phyloP scores from a whole-genome alignment of 2,888 invertebrate genomes.

The Apomyelois bistriatella region DNA sequence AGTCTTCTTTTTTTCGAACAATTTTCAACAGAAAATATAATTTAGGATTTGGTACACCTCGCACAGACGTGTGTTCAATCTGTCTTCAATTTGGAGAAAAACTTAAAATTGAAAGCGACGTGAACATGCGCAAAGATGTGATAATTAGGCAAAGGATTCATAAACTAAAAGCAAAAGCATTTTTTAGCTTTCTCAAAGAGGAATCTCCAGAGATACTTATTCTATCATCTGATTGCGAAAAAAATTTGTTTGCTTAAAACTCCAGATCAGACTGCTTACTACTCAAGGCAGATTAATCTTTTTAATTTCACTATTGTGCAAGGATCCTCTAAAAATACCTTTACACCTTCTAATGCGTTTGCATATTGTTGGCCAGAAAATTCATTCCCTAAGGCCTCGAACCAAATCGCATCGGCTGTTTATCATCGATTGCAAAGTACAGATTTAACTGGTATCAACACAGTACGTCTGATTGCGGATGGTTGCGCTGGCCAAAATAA shows the following conservation, averaged over 20 bases:
- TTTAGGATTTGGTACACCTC: conserved; percentile 12
- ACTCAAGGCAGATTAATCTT: conserved; percentile 16
- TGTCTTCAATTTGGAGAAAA: conserved; percentile 8
- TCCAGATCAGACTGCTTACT: conserved; percentile 20
- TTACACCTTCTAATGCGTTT: conserved; percentile 15
- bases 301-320: conserved; percentile 18
- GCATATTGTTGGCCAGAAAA: conserved; percentile 29
- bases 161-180: not conserved
- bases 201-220: not conserved
- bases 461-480: conserved; percentile 24
- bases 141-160: conserved; percentile 10
- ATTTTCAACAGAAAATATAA: conserved; percentile 14
- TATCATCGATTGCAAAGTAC: conserved; percentile 21
- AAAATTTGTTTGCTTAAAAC: conserved; percentile 20
- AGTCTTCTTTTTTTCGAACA: no score
- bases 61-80: conserved; percentile 6
- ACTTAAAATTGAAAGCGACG: conserved; percentile 11
- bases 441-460: conserved; percentile 13
- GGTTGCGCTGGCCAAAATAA: conserved; percentile 31
- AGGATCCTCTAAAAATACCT: conserved; percentile 15
- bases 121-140: not conserved
- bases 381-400: conserved; percentile 23
- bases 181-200: conserved; percentile 14
- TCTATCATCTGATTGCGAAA: conserved; percentile 20
- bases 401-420: conserved; percentile 26